A percentile compares a stretch with the other conserved stretches of the same genome.
These are phyloP conservation scores for Platycnemis pennipes DNA, from an alignment of 2,888 invertebrate genomes.

Conservation along the genomic window DNA sequence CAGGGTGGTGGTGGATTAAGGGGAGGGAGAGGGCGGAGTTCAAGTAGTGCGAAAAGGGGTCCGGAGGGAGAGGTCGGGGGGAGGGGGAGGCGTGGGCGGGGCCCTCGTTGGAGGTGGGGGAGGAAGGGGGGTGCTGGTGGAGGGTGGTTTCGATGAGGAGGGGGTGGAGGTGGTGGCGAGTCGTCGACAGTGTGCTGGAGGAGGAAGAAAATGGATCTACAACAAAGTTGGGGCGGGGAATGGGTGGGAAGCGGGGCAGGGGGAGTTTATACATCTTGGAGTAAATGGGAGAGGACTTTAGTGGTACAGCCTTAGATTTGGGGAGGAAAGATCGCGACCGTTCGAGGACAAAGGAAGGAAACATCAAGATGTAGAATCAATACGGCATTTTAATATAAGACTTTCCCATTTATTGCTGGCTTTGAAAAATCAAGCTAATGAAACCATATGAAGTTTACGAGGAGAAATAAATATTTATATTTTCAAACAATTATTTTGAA, in stretches of 20 bases:
- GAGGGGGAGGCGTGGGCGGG: constrained; percentile 69
- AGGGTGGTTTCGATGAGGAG: constrained; percentile 66
- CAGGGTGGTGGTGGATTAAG: constrained; percentile 61
- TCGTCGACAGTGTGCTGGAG: constrained; percentile 57
- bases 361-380: too few species aligned
- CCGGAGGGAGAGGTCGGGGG: constrained; percentile 73
- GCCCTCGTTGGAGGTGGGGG: constrained; percentile 69
- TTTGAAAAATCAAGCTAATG: too few species aligned
- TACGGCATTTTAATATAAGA: too few species aligned
- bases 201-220: constrained; percentile 55
- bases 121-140: constrained; percentile 72
- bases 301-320: not conserved
- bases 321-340: not conserved
- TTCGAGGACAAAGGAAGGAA: not conserved
- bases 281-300: not conserved
- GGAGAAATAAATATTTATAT: too few species aligned
- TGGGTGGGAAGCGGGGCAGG: not conserved
- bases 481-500: too few species aligned
- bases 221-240: constrained; percentile 30
- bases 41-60: constrained; percentile 75
- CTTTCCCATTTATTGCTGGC: too few species aligned
- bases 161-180: constrained; percentile 68
- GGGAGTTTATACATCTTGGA: constrained; percentile 17
- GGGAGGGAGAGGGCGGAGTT: constrained; percentile 73
- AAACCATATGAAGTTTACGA: too few species aligned